Evolutionary conservation across 2,888 invertebrate species (phyloP), one percentile per base, ranked within the genome.

Genomic region (Sminthurides aquaticus): DNA sequence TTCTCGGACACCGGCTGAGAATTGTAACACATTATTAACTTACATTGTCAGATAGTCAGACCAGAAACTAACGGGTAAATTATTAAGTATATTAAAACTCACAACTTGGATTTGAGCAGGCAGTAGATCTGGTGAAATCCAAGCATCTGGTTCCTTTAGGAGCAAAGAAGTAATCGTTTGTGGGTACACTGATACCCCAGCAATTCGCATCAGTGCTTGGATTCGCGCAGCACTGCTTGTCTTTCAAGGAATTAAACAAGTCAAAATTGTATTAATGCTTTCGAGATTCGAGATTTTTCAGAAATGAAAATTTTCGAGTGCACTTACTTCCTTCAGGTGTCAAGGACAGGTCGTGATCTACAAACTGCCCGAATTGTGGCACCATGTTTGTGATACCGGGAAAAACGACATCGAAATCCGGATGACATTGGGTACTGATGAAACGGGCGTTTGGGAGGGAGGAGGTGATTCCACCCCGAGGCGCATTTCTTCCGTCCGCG

Each of bases 361-460:
- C 57, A 61, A 73, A 73, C 61, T 71, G 72, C 54, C 74, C 74
- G 59, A 69, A 72, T 49, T 71, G 71, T 0, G 71, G 71, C 22
- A 74, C 69, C 74, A 74, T 74, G 43, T 71, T 70, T 0, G 72
- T 70, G 18, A 70, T 57, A 8, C 11, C 26, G 20, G 57, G 60
- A 29, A 68, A 65, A 1, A 43, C 87, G 0, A 82, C 82, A 74
- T 86, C 85, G 69, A 82, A 82, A 73, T 83, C 81, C 68, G 82
- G 80, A 77, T 89, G 88, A 58, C 89, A 83, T 1, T 82, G 76
- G 11, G 86, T 81, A 76, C 91, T 90, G 71, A 93, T 84, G 67
- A 84, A 83, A 28, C 93, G 80, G 0, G 92, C 84, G 57, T 89
- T 90, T 1, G 92, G 90, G 1, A 93, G 81, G 1, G 71, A 67